Evolutionary conservation across 1,140 invertebrate species (phyloP).

Genomic region (Pissodes strobi): DNA sequence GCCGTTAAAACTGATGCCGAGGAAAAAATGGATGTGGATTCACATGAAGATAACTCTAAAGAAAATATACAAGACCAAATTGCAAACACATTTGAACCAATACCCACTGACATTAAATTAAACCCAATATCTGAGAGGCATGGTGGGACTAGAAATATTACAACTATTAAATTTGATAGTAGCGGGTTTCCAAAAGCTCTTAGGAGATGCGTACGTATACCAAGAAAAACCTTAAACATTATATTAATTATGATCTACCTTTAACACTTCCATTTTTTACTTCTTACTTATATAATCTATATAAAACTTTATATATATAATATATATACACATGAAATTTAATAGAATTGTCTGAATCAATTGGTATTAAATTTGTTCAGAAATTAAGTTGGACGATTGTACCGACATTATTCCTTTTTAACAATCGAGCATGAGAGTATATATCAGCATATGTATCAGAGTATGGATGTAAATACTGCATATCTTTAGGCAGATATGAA

Average conservation of each 20-base stretch:
- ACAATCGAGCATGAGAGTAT: no score
- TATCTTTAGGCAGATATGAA: constrained; percentile 48
- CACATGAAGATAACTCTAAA: background rate
- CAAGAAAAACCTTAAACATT: background rate
- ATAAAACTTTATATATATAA: no score
- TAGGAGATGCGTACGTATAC: constrained; percentile 47
- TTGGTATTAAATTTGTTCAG: no score
- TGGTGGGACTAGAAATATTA: background rate
- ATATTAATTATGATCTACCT: background rate
- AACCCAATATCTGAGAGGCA: constrained; percentile 55
- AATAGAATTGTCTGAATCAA: no score
- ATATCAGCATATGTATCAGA: no score
- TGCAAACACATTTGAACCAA: constrained; percentile 51
- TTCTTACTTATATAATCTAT: no score
- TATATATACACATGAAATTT: no score
- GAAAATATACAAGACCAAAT: constrained; percentile 44
- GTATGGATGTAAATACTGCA: no score
- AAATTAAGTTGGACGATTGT: no score
- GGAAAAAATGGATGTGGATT: constrained; percentile 4
- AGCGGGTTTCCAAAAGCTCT: constrained; percentile 53
- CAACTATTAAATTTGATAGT: constrained; percentile 32
- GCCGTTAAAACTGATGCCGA: background rate
- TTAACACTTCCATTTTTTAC: background rate
- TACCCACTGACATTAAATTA: constrained; percentile 50
- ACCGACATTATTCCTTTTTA: no score